Evolutionary conservation across 2,888 invertebrate species (phyloP), one percentile per base, ranked within the genome.

Genomic region (Dorcus hopei): DNA sequence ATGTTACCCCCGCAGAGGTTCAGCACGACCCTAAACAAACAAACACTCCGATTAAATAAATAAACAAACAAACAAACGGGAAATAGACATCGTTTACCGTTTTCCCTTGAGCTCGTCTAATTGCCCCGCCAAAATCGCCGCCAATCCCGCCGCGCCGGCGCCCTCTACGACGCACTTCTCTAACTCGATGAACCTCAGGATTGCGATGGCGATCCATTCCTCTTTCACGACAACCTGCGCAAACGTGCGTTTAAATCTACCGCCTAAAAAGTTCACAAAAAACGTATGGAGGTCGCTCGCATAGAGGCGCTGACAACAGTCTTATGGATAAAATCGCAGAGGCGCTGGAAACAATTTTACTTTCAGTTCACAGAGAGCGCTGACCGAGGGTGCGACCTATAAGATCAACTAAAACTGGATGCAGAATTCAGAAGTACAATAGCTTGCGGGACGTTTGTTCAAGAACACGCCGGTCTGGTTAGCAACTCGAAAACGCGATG

Each of bases 1-100:
- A 95, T 95, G 80, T 95, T 95, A 43, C 95, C 95, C 0, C 93
- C 93, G 68, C 93, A 93, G 0, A 95, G 79, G 42, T 91, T 86
- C 58, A 93, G 82, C 0, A 93, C 94, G 38, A 95, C 91, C 70
- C 94, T 94, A 71, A 54, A 80, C 77, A 61, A 39, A 47, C 47
- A 8, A 47, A 55, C 9, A 9, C 52, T 40, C 39, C 43, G 48
- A 50, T 14, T 33, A 51, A 57, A 40, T 26, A 48, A 23, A 14
- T 1, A 38, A 6, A 26, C 54, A 50, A 56, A 48, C 23, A 26
- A 19, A 9, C 11, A 39, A 39, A 11, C 3, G 26, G 47, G 16
- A 9, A 43, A 43, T 14, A 14, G 14, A 14, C 14, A 14, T 19
- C 5, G 39, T 11, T 73, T 68, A 86, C 86, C 81, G 82, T 81